Percentiles rank a stretch among this genome's conserved stretches.
These are phyloP conservation scores for Psylliodes chrysocephalus DNA, from an alignment of 2,888 invertebrate genomes.

Conservation along the genomic window DNA sequence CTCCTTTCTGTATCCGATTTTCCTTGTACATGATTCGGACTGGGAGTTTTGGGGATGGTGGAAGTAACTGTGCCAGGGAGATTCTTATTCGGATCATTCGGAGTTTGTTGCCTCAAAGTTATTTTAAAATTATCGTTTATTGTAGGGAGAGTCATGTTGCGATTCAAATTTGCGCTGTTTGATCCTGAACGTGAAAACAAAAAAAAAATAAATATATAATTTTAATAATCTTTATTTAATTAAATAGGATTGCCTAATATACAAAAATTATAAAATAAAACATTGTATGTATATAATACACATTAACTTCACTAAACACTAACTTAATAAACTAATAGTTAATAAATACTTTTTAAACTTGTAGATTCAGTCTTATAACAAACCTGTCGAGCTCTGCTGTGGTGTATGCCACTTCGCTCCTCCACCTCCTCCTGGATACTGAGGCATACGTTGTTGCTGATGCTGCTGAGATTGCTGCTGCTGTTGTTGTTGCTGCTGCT, in stretches of 20 bases:
- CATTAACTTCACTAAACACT: too few relatives aligned
- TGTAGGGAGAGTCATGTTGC: conserved; percentile 55
- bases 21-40: conserved; percentile 73
- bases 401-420: conserved; percentile 80
- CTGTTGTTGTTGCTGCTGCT: conserved; percentile 44
- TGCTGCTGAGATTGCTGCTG: conserved; percentile 52
- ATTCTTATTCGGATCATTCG: conserved; percentile 53
- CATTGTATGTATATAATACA: too few relatives aligned
- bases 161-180: conserved; percentile 40
- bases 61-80: conserved; percentile 72
- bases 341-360: too few relatives aligned
- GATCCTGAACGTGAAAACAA: conserved; percentile 17
- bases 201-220: too few relatives aligned
- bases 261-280: too few relatives aligned
- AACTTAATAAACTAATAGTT: too few relatives aligned
- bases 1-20: conserved; percentile 71
- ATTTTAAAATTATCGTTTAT: conserved; percentile 76
- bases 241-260: neutral
- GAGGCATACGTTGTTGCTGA: conserved; percentile 44
- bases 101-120: conserved; percentile 67
- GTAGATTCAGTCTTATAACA: neutral
- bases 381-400: conserved; percentile 64
- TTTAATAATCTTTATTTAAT: too few relatives aligned
- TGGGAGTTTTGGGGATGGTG: conserved; percentile 87
- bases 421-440: conserved; percentile 32